A percentile compares a stretch with the other conserved stretches of the same genome.
These are phyloP conservation scores for Lithophane leautieri DNA, from an alignment of 2,888 invertebrate species.

Conservation along the genomic window DNA sequence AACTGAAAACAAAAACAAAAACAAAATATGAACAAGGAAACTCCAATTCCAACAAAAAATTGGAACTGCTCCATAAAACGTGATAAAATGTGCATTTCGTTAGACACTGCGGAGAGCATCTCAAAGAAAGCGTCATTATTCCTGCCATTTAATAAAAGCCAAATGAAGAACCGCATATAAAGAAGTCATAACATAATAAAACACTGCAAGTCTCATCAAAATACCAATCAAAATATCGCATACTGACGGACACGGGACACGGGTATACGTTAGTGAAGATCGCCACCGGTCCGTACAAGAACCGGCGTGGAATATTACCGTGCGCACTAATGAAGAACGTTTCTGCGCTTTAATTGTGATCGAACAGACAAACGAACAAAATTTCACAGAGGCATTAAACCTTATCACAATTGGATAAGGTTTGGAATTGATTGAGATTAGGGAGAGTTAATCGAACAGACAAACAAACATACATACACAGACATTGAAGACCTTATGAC, in stretches of 20 bases:
- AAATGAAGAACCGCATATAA: conserved; percentile 48
- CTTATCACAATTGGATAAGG: conserved; percentile 60
- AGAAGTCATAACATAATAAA: conserved; percentile 71
- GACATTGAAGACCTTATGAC: conserved; percentile 40
- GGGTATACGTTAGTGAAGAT: conserved; percentile 76
- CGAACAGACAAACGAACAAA: conserved; percentile 80
- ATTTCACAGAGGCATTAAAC: conserved; percentile 13
- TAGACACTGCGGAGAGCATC: background rate
- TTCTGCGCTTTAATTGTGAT: conserved; percentile 89
- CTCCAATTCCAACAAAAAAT: background rate
- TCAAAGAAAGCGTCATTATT: conserved; percentile 8
- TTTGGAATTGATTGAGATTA: conserved; percentile 38
- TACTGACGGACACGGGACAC: conserved; percentile 78
- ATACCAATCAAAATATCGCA: conserved; percentile 84
- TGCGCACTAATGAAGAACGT: conserved; percentile 88
- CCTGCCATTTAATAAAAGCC: background rate
- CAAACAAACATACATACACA: conserved; percentile 72
- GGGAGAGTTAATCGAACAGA: conserved; percentile 75
- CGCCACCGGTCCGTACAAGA: conserved; percentile 76
- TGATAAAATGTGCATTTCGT: background rate
- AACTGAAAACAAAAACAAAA: background rate
- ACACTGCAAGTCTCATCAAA: conserved; percentile 77
- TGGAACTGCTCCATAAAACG: background rate
- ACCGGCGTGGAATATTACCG: conserved; percentile 90
- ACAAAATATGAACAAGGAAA: background rate